These are phyloP conservation scores for Meiosimyza decipiens DNA, from an alignment of 2,888 invertebrate species.

Conservation along the genomic window DNA sequence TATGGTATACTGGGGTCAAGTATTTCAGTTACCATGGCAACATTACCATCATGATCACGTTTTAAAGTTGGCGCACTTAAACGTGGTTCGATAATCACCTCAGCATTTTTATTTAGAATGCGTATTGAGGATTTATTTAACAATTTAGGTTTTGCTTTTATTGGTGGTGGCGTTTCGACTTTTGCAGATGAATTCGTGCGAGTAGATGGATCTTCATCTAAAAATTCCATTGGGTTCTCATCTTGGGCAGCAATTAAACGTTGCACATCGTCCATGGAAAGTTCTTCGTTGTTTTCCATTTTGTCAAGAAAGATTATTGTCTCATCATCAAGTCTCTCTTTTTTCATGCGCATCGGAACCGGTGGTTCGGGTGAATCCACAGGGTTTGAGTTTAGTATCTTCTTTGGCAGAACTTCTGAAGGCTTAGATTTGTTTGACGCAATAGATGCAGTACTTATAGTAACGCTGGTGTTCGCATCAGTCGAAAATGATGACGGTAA, in stretches of 20 bases:
- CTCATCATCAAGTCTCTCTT: conserved; percentile 37
- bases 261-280: conserved; percentile 60
- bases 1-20: conserved; percentile 53
- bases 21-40: conserved; percentile 65
- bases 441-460: neutral
- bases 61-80: conserved; percentile 60
- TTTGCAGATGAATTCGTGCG: conserved; percentile 13
- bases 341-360: conserved; percentile 41
- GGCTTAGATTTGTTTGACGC: conserved; percentile 25
- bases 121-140: conserved; percentile 63
- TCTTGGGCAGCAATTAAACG: conserved; percentile 52
- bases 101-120: conserved; percentile 62
- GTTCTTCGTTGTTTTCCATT: conserved; percentile 59
- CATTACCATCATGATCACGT: conserved; percentile 60
- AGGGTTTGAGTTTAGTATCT: conserved; percentile 48
- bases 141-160: conserved; percentile 54
- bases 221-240: conserved; percentile 39
- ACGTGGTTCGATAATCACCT: conserved; percentile 56
- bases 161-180: conserved; percentile 10
- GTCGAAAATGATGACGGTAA: neutral
- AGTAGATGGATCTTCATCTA: neutral
- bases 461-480: neutral
- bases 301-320: conserved; percentile 48
- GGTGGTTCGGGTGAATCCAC: conserved; percentile 45
- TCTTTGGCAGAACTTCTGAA: conserved; percentile 45